Conservation (phyloP, 2,888 invertebrate genomes). For the Nudaria mundana region DNA sequence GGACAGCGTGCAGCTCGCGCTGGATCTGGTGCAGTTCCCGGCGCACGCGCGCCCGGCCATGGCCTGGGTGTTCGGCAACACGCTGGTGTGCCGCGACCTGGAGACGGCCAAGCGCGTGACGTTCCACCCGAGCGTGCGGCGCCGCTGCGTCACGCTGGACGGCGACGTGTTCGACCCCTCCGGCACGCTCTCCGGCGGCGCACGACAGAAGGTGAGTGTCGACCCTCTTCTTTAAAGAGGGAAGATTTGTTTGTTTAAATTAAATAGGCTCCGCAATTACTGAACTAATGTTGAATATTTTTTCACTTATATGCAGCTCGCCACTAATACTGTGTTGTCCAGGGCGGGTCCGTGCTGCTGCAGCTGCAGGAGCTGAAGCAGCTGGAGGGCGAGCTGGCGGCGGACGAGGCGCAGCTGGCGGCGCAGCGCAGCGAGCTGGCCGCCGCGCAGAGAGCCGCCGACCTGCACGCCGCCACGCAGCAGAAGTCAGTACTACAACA, state of each 20-base stretch:
- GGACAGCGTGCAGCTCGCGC: conserved; percentile 90
- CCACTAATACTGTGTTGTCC: conserved; percentile 65
- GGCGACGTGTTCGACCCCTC: conserved; percentile 96
- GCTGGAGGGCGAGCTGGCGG: conserved; percentile 59
- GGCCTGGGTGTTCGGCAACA: conserved; percentile 93
- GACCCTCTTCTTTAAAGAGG: too few species aligned
- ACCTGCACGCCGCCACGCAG: conserved; percentile 42
- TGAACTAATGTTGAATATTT: too few species aligned
- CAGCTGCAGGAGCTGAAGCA: conserved; percentile 80
- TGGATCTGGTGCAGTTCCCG: conserved; percentile 89
- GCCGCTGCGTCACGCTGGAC: conserved; percentile 91
- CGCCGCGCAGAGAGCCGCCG: conserved; percentile 46
- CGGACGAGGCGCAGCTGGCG: conserved; percentile 43
- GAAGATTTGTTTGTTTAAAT: too few species aligned
- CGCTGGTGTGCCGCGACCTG: conserved; percentile 92
- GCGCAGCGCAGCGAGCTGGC: conserved; percentile 37
- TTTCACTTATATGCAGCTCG: too few species aligned
- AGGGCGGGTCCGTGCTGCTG: conserved; percentile 80
- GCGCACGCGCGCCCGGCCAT: conserved; percentile 86
- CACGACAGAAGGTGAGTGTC: conserved; percentile 77
- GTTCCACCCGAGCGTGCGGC: conserved; percentile 85
- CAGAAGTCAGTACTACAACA: conserved; percentile 44
- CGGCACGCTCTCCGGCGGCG: conserved; percentile 95
- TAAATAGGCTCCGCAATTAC: too few species aligned
- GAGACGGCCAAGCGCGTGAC: conserved; percentile 90